Evolutionary conservation across 2,797 vertebrate species (phyloP), one percentile per base, ranked within the genome.

Genomic region (Cygnus olor): DNA sequence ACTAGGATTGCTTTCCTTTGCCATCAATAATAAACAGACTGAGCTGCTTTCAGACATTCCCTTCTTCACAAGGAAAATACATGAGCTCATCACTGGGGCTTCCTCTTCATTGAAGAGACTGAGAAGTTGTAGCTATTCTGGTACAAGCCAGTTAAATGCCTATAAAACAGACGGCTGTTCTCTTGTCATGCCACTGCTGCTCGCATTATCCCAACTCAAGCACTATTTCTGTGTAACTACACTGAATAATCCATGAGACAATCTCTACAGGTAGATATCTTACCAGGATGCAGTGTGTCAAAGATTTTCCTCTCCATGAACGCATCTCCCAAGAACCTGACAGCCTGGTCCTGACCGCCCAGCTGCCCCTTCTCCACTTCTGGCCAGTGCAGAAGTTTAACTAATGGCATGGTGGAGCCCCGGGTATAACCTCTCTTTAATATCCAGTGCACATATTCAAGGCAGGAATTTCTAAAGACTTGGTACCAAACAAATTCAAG

Each of bases 381-480:
- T 2, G 1, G n/a, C 51, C 38, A 56, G 34, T 1, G n/a, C 36
- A 80, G 53, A 58, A 6, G 42, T 38, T 42, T 63, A 76, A 78
- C 28, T 10, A 30, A 68, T 30, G 1, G 6, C 15, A 61, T 0
- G 0, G 32, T 25, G 32, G 13, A 89, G 61, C 15, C 18, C 2
- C 54, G 12, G 6, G 22, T 61, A 71, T 58, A 83, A 80, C 64
- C 53, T 80, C 58, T 77, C 61, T 80, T 90, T 38, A 61, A 58
- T 65, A 64, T 5, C n/a, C 64, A 57, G 24, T 10, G 14, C 28
- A 70, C 66, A 24, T 74, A 80, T 68, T 93, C 57, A 65, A 80
- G 28, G 10, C 58, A 65, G 49, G 69, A 87, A 70, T 85, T 94
- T 91, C 77, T 80, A 45, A 68, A 3, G 3, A 13, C 65, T 88